Base-by-base conservation (phyloP, 2,888 invertebrate genomes). In the Lissocephala sabroskyi region DNA sequence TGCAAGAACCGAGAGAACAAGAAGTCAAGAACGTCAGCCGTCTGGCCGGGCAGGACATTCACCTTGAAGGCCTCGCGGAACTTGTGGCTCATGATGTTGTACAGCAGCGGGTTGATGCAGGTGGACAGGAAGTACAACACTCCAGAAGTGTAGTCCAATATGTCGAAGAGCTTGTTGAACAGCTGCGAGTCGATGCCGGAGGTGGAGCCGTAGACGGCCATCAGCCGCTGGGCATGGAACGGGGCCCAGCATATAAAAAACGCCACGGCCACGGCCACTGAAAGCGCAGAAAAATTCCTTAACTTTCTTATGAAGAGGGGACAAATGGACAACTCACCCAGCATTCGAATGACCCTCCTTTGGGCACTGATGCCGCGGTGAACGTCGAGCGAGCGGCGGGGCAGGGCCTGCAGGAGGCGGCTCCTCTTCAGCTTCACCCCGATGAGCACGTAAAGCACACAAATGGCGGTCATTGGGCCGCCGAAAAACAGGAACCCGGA, bases 191-290 rank as follows among this genome's bases (percentile, higher is more conserved):
- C 70, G 36, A 79, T 65, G 37, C 76, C 62, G 13, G 66, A 70
- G 17, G 68, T 64, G 26, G 79, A 77, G 82, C 88, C 91, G 71
- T 94, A 93, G 51, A 93, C 90, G 0, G 94, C 94, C 79, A 95
- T 87, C 33, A 97, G 87, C 46, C 97, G 87, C 83, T 97, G 97
- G 2, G 94, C 92, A 85, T 97, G 96, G 84, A 96, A 97, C 0
- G 97, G 97, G 2, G 93, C 93, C 93, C 93, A 94, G 82, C 95
- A 95, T 52, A 94, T 88, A 84, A 93, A 92, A 82, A 89, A 88
- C 1, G 94, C 93, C 75, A 94, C 90, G 49, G 94, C 94, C 51
- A 95, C 91, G 43, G 94, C 94, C 83, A 95, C 95, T 89, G 89
- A 62, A 85, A n/a, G 17, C 10, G 33, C 1, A n/a, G 28, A 41